Percentiles rank a stretch among this genome's conserved stretches.
Evolutionary conservation across 2,888 invertebrate species (phyloP).

Genomic region (Nomada lathburiana): DNA sequence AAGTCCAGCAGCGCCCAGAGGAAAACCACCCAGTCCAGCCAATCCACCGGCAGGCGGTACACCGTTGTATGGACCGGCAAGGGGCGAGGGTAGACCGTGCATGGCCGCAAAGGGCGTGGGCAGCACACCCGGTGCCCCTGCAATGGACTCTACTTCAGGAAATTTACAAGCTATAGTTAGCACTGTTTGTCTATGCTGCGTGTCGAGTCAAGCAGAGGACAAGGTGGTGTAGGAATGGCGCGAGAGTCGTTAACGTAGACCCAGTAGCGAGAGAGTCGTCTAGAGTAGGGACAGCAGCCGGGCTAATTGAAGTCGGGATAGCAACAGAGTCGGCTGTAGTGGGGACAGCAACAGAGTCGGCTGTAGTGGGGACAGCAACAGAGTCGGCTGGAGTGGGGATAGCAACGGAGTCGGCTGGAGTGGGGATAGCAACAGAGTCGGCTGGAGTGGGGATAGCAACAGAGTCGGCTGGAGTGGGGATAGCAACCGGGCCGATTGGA

Average conservation of each 20-base stretch:
- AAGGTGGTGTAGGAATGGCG: neutral
- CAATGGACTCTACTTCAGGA: conserved; percentile 87
- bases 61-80: conserved; percentile 88
- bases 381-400: no score
- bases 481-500: no score
- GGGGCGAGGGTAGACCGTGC: conserved; percentile 93
- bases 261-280: neutral
- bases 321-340: no score
- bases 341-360: no score
- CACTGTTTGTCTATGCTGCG: conserved; percentile 15
- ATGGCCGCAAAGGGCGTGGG: conserved; percentile 92
- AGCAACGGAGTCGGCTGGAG: no score
- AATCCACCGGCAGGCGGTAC: conserved; percentile 89
- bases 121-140: conserved; percentile 94
- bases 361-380: no score
- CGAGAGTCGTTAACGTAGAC: no score
- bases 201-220: neutral
- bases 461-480: no score
- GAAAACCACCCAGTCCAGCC: conserved; percentile 91
- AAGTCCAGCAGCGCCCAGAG: conserved; percentile 89
- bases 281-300: no score
- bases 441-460: no score
- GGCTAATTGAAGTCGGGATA: no score
- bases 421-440: no score
- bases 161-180: conserved; percentile 70